A percentile compares a stretch with the other conserved stretches of the same genome.
Conservation (phyloP, 2,797 vertebrate genomes). For the Phalloptychus januarius region DNA sequence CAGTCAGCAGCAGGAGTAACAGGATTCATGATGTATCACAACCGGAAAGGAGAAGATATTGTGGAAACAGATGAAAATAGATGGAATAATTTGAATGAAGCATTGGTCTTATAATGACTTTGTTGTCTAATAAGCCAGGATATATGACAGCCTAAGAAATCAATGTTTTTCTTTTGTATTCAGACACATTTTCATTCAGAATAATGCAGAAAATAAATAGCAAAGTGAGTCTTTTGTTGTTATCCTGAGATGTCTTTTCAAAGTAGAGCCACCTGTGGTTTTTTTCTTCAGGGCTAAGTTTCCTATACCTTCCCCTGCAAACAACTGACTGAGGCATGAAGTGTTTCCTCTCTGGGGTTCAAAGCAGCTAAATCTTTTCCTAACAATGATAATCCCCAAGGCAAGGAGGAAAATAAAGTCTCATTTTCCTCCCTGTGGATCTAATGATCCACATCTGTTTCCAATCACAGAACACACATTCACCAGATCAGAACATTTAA, state of each 20-base stretch:
- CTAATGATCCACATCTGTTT: constrained; percentile 23
- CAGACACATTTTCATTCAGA: constrained; percentile 10
- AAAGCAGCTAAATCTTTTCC: constrained; percentile 58
- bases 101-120: constrained; percentile 17
- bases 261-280: constrained; percentile 52
- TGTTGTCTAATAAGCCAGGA: constrained; percentile 11
- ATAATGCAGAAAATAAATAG: neutral
- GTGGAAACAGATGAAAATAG: constrained; percentile 19
- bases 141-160: constrained; percentile 16
- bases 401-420: constrained; percentile 45
- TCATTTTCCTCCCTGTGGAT: constrained; percentile 48
- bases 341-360: constrained; percentile 53
- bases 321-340: constrained; percentile 22
- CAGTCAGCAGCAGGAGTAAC: constrained; percentile 63
- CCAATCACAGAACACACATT: neutral
- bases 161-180: neutral
- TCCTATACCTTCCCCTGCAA: constrained; percentile 30
- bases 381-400: constrained; percentile 54
- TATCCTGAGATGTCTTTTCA: constrained; percentile 38
- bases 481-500: neutral
- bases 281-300: constrained; percentile 48
- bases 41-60: constrained; percentile 51
- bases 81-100: neutral
- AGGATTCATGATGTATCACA: constrained; percentile 61
- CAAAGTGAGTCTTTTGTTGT: constrained; percentile 17